Evolutionary conservation across 2,888 invertebrate genomes (phyloP).

Genomic region (Cephus rjabovi): DNA sequence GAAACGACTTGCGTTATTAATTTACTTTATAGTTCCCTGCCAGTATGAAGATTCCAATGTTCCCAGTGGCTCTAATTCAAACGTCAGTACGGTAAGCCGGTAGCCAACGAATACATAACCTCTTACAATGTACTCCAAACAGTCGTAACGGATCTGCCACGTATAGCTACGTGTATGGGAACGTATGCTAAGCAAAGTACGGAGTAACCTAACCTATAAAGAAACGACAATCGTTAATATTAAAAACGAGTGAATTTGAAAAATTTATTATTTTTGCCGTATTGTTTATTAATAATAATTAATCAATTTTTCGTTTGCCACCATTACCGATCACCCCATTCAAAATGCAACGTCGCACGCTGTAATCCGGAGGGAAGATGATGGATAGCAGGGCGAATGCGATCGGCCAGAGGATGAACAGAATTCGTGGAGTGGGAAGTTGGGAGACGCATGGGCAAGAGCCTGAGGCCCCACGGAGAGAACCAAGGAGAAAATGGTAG

Average conservation of each 20-base stretch:
- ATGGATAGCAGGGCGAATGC: constrained; percentile 38
- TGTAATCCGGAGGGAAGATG: constrained; percentile 42
- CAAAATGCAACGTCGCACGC: constrained; percentile 32
- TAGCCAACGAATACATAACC: too few relatives aligned
- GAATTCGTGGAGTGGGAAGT: constrained; percentile 21
- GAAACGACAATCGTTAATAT: too few relatives aligned
- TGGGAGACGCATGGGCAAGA: constrained; percentile 8
- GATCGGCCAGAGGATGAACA: not conserved
- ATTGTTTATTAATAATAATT: not conserved
- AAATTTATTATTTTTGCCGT: not conserved
- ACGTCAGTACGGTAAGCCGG: too few relatives aligned
- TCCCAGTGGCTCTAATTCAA: not conserved
- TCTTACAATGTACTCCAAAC: not conserved
- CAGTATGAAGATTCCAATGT: not conserved
- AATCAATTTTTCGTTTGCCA: not conserved
- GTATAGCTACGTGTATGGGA: not conserved
- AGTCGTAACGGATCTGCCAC: not conserved
- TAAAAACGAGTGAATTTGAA: not conserved
- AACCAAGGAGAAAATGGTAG: not conserved
- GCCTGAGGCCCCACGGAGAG: constrained; percentile 15
- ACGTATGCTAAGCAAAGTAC: not conserved
- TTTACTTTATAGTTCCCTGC: not conserved
- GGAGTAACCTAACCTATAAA: not conserved
- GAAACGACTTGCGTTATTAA: constrained; percentile 40
- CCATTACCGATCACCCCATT: constrained; percentile 3